Percentiles rank a stretch among this genome's conserved stretches.
Evolutionary conservation across 2,888 invertebrate species (phyloP).

Genomic region (Seira ritae): DNA sequence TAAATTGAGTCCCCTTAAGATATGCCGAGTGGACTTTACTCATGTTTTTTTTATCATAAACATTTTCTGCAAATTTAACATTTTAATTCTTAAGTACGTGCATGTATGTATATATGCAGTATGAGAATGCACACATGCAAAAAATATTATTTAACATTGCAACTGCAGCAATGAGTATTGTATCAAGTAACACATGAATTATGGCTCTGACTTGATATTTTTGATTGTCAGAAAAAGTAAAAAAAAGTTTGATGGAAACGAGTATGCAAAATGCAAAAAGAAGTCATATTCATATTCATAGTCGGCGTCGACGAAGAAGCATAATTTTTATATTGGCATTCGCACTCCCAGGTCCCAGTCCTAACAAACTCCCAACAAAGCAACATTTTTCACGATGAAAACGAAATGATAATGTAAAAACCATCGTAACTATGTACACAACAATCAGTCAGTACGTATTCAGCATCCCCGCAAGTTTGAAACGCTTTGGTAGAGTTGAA

Average conservation of each 20-base stretch:
- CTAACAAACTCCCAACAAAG: neutral
- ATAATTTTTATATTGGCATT: too few relatives aligned
- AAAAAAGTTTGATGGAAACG: neutral
- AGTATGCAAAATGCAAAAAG: neutral
- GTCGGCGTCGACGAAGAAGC: neutral
- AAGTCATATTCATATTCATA: neutral
- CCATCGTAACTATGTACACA: neutral
- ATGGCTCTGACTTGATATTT: too few relatives aligned
- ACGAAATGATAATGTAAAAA: neutral
- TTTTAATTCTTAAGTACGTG: too few relatives aligned
- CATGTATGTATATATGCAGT: too few relatives aligned
- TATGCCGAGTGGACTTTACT: too few relatives aligned
- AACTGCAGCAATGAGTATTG: too few relatives aligned
- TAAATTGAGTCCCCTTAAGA: too few relatives aligned
- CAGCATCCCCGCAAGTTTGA: neutral
- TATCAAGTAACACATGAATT: neutral
- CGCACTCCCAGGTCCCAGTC: too few relatives aligned
- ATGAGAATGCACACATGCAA: too few relatives aligned
- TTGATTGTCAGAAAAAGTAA: neutral
- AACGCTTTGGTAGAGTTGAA: slow-evolving; percentile 50
- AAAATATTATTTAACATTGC: neutral
- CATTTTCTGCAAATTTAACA: neutral
- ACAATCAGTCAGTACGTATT: too few relatives aligned
- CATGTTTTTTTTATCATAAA: neutral
- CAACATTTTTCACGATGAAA: neutral